Conservation (phyloP, 1,140 invertebrate species). For the Drosophila yakuba region DNA sequence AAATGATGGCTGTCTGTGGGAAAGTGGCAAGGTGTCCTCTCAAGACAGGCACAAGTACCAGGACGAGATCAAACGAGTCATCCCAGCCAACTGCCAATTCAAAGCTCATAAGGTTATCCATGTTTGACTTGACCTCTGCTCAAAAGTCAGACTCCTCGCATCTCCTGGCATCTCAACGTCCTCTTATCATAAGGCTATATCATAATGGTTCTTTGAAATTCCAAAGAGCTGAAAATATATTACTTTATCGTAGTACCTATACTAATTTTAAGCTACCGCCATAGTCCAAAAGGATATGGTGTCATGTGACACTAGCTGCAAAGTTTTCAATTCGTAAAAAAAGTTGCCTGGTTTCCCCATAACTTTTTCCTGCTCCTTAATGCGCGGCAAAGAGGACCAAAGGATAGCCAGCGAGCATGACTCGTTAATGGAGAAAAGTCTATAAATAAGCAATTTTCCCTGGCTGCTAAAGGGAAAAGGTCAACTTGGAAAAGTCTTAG, state of each 20-base stretch:
- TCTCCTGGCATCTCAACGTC: too few species aligned
- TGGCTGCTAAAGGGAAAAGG: conserved; percentile 13
- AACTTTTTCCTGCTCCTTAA: neutral
- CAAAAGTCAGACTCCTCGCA: neutral
- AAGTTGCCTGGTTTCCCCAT: neutral
- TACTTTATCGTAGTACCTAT: neutral
- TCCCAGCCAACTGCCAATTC: conserved; percentile 12
- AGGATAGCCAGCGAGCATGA: conserved; percentile 4
- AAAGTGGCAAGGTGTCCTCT: neutral
- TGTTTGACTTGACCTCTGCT: conserved; percentile 20
- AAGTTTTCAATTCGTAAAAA: conserved; percentile 19
- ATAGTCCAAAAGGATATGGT: conserved; percentile 1
- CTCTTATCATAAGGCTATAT: too few species aligned
- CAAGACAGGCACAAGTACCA: conserved; percentile 7
- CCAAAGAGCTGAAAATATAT: too few species aligned
- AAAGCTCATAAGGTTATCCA: conserved; percentile 15
- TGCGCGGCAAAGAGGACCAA: neutral
- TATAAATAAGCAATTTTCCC: conserved; percentile 41
- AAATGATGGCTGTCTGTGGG: conserved; percentile 16
- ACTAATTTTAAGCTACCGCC: too few species aligned
- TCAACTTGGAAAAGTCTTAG: conserved; percentile 7
- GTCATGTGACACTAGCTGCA: conserved; percentile 20
- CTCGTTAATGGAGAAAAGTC: conserved; percentile 27
- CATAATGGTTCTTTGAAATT: too few species aligned
- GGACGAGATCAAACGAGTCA: conserved; percentile 30